A percentile compares a stretch with the other conserved stretches of the same genome.
Evolutionary conservation across 2,888 invertebrate species (phyloP).

Genomic region (Cheilosia variabilis): DNA sequence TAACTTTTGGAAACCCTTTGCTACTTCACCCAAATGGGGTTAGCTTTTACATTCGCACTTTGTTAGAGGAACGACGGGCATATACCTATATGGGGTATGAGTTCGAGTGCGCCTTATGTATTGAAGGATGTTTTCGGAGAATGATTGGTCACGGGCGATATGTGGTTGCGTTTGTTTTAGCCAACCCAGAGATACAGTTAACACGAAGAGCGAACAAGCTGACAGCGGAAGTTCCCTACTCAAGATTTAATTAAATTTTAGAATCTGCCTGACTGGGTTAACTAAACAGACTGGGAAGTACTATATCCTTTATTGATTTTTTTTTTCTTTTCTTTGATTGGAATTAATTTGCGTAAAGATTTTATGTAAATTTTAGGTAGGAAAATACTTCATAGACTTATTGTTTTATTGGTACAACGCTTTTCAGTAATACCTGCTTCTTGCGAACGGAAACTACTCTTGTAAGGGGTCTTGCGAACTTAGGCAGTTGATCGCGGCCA

Average conservation of each 20-base stretch:
- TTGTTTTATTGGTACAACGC: no score
- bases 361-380: no score
- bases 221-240: constrained; percentile 19
- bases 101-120: constrained; percentile 8
- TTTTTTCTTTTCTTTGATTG: no score
- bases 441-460: no score
- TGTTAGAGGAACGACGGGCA: neutral
- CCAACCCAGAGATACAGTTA: neutral
- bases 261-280: no score
- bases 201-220: constrained; percentile 14
- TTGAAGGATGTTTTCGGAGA: constrained; percentile 47
- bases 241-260: constrained; percentile 55
- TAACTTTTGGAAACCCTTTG: constrained; percentile 70
- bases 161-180: constrained; percentile 51
- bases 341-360: no score
- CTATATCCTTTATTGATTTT: no score
- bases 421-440: no score
- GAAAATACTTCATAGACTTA: no score
- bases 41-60: constrained; percentile 44
- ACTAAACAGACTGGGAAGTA: no score
- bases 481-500: no score
- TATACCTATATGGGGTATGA: neutral
- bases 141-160: constrained; percentile 54
- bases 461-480: no score
- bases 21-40: constrained; percentile 39